Evolutionary conservation across 2,888 invertebrate species (phyloP).

Genomic region (Sericinus montela): DNA sequence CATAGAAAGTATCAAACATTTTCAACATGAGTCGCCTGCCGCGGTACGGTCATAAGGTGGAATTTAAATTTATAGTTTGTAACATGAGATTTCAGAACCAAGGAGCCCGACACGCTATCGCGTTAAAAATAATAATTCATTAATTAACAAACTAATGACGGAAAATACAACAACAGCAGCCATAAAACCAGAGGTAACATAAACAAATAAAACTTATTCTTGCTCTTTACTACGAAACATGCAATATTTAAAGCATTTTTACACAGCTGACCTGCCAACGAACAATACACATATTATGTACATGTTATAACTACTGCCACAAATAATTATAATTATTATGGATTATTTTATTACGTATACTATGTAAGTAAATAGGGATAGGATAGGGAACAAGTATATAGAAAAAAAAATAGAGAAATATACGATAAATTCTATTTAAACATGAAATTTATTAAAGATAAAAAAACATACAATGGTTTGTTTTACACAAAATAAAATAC

Average conservation of each 20-base stretch:
- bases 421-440: constrained; percentile 78
- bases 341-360: constrained; percentile 44
- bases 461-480: constrained; percentile 76
- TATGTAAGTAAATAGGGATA: constrained; percentile 66
- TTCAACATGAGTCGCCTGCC: neutral
- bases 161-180: constrained; percentile 54
- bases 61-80: neutral
- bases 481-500: constrained; percentile 78
- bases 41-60: neutral
- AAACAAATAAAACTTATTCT: constrained; percentile 73
- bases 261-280: constrained; percentile 59
- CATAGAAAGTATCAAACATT: neutral
- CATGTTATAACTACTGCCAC: constrained; percentile 68
- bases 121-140: constrained; percentile 54
- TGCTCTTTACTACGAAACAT: constrained; percentile 66
- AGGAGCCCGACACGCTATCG: constrained; percentile 9
- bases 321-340: constrained; percentile 59
- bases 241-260: constrained; percentile 64
- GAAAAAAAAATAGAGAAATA: constrained; percentile 75
- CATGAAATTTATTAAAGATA: constrained; percentile 78
- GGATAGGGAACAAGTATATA: constrained; percentile 61
- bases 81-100: neutral
- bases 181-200: constrained; percentile 60
- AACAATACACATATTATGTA: constrained; percentile 63
- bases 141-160: constrained; percentile 44